Base-by-base conservation (phyloP, 2,797 vertebrate genomes). In the Mormyrus proboscirostris region DNA sequence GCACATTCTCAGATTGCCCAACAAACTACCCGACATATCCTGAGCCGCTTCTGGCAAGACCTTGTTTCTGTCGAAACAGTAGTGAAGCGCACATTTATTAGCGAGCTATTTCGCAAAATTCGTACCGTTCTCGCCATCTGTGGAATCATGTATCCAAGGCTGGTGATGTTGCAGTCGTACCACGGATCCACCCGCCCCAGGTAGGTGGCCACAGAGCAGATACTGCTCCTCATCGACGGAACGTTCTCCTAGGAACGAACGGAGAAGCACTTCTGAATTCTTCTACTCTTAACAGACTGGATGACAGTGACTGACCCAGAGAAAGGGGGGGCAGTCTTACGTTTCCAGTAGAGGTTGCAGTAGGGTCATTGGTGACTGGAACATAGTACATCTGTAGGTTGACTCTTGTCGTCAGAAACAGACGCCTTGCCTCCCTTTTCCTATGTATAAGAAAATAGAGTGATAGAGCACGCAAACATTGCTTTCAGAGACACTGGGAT, bases 331-430 rank as follows among this genome's bases (percentile, higher is more conserved):
- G 88, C 47, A 53, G 55, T 4, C 90, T 93, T 91, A 97, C 97
- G 91, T 79, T 94, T 5, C 62, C 87, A 0, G 94, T 25, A 14
- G 89, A 91, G 88, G 69, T n/a, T 2, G 89, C 57, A 0, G 86
- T 16, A 8, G 91, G 91, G 1, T 91, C 92, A 0, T 86, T 90
- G 90, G 93, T 89, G 22, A 99, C 96, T 0, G 98, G 97, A 92
- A 99, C 95, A 93, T 99, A 97, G 93, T 98, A 99, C 94, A 99
- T 96, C 92, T 98, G 97, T 87, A 99, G 94, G 93, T 97, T 96
- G 92, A 98, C 93, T 94, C 97, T 96, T 88, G 94, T 94, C 0
- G 97, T 97, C 87, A 98, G 96, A 94, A 97, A 98, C 82, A 95
- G 95, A 50, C 96, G 94, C 2, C 97, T 94, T 0, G 96, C 96